Evolutionary conservation across 2,113 vertebrate genomes (phyloP).

Genomic region (Labeo rohita): DNA sequence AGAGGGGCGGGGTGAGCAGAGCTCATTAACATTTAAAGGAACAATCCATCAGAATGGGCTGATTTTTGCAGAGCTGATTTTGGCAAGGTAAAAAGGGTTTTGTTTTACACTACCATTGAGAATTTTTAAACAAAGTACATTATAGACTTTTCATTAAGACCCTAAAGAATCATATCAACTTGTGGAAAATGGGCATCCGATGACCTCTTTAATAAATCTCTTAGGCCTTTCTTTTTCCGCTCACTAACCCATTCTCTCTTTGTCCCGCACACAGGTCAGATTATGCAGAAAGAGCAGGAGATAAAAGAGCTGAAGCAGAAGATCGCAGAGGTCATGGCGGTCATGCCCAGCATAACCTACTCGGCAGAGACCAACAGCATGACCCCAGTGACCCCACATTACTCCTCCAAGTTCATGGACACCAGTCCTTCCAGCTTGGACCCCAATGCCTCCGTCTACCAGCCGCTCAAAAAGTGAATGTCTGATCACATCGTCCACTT

Average conservation of each 20-base stretch:
- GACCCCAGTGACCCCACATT: constrained; percentile 91
- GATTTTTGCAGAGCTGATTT: too few species aligned
- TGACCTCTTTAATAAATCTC: too few species aligned
- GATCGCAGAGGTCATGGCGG: constrained; percentile 99
- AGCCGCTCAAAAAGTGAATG: constrained; percentile 94
- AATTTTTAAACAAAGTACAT: too few species aligned
- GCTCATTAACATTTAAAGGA: too few species aligned
- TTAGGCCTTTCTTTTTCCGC: neutral
- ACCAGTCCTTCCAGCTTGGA: constrained; percentile 96
- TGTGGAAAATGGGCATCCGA: too few species aligned
- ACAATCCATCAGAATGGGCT: too few species aligned
- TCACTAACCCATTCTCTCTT: neutral
- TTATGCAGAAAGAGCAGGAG: constrained; percentile 97
- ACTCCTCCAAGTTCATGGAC: constrained; percentile 99
- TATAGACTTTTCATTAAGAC: too few species aligned
- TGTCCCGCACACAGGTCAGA: constrained; percentile 82
- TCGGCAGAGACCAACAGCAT: constrained; percentile 88
- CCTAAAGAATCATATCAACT: too few species aligned
- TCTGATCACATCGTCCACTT: constrained; percentile 58
- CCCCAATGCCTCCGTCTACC: constrained; percentile 98
- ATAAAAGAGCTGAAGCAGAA: constrained; percentile 99
- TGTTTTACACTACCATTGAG: too few species aligned
- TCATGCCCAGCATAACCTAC: constrained; percentile 98
- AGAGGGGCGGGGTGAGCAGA: too few species aligned
- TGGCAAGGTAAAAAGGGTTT: too few species aligned